phyloP scores from a whole-genome alignment of 1,140 invertebrate genomes.

The Drosophila tristis region DNA sequence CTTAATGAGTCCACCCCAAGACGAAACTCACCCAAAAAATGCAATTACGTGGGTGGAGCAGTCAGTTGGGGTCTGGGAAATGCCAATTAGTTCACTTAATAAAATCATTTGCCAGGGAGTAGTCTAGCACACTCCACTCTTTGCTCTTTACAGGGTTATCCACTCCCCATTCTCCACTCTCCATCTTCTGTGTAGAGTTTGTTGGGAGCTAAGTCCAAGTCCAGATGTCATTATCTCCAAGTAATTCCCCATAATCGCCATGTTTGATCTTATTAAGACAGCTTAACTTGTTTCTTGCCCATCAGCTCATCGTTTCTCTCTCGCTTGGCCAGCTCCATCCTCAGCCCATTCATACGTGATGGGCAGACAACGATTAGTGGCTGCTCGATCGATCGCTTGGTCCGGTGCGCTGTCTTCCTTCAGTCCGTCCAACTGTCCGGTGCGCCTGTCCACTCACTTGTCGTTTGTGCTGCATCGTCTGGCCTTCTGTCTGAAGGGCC shows the following conservation, averaged over 20 bases:
- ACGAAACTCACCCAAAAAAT: background rate
- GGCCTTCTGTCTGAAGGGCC: conserved; percentile 27
- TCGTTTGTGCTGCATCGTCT: conserved; percentile 22
- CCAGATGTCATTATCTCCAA: conserved; percentile 65
- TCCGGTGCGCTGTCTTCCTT: conserved; percentile 18
- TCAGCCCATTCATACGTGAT: conserved; percentile 54
- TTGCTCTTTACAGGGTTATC: background rate
- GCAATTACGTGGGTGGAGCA: conserved; percentile 28
- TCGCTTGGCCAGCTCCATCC: background rate
- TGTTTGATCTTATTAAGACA: conserved; percentile 79
- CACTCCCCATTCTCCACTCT: background rate
- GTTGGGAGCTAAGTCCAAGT: conserved; percentile 16
- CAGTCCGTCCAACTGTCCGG: conserved; percentile 31
- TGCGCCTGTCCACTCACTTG: background rate
- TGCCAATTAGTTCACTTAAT: conserved; percentile 44
- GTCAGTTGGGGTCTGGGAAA: conserved; percentile 7
- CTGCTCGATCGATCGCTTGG: conserved; percentile 24
- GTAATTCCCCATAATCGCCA: conserved; percentile 73
- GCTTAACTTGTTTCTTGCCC: conserved; percentile 67
- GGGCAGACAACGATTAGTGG: conserved; percentile 29
- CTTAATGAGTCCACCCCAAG: too few species aligned
- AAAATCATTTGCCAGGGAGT: conserved; percentile 10
- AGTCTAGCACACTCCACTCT: background rate
- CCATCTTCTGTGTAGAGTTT: conserved; percentile 2
- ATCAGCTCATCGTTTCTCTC: conserved; percentile 42